phyloP scores from a whole-genome alignment of 2,113 vertebrate species.

The Athene noctua region DNA sequence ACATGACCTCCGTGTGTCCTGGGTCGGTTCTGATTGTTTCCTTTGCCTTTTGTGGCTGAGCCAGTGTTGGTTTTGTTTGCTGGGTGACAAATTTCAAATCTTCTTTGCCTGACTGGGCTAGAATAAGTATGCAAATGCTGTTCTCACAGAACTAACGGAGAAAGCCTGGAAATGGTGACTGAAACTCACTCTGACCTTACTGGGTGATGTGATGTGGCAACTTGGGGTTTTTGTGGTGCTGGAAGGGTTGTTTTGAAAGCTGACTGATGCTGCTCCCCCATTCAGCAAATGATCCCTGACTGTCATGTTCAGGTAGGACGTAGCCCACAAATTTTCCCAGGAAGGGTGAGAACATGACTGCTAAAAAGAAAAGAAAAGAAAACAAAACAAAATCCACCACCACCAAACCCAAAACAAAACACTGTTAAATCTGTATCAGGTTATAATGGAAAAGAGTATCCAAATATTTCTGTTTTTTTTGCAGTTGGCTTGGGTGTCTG shows the following conservation, averaged over 20 bases:
- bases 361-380: background rate
- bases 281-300: background rate
- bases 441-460: background rate
- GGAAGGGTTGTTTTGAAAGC: background rate
- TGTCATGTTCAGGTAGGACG: background rate
- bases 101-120: background rate
- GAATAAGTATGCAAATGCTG: background rate
- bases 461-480: background rate
- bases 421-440: background rate
- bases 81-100: background rate
- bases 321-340: background rate
- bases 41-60: background rate
- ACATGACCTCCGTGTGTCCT: fast-evolving
- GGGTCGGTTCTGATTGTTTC: fast-evolving
- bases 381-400: too few species aligned
- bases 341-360: background rate
- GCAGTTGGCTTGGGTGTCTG: too few species aligned
- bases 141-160: background rate
- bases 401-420: background rate
- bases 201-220: background rate
- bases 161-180: background rate
- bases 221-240: background rate
- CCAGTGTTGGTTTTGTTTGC: background rate
- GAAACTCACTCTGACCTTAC: background rate
- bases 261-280: background rate